Base-by-base conservation (phyloP, 2,113 vertebrate genomes). In the Pelmatolapia mariae region DNA sequence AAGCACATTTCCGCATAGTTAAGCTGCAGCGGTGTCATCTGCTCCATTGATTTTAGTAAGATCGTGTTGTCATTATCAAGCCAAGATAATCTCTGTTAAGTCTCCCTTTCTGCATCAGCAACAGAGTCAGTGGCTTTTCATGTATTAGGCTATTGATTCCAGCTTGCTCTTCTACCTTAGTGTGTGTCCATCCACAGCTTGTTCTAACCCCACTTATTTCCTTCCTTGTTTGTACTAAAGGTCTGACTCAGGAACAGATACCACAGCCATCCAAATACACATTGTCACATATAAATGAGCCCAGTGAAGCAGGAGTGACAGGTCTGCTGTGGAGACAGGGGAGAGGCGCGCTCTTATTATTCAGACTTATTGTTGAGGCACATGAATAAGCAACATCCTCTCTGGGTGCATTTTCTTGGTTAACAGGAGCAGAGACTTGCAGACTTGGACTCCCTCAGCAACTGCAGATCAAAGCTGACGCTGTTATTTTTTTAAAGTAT, bases 11-110 rank as follows among this genome's bases (percentile, higher is more conserved):
- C 84, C 76, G 78, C 80, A 81, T 86, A 68, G 71, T 92, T 89
- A 85, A 94, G 89, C 89, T 88, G 59, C 80, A 45, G 61, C 31
- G 24, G 63, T 71, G 79, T 89, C 89, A 90, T 90, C 86, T 83
- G 56, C 85, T 89, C 66, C 83, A 94, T 89, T 92, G 93, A 94
- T 93, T 96, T 89, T 61, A 84, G 10, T 50, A 50, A 80, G 79
- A 92, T 89, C 80, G 31, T 87, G 79, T 88, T 91, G 91, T 95
- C 89, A 91, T 94, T 93, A 91, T 93, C 85, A 83, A 88, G 86
- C 84, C 33, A 11, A 89, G 81, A 94, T 92, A 92, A 93, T 91
- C 92, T 90, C 86, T 82, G 50, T 31, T 76, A 79, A 86, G 16
- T 86, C 33, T 11, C 76, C 54, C 89, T 86, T 88, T 83, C 68